These are phyloP conservation scores for Numenius arquata DNA, from an alignment of 2,113 vertebrate genomes.

Conservation along the genomic window DNA sequence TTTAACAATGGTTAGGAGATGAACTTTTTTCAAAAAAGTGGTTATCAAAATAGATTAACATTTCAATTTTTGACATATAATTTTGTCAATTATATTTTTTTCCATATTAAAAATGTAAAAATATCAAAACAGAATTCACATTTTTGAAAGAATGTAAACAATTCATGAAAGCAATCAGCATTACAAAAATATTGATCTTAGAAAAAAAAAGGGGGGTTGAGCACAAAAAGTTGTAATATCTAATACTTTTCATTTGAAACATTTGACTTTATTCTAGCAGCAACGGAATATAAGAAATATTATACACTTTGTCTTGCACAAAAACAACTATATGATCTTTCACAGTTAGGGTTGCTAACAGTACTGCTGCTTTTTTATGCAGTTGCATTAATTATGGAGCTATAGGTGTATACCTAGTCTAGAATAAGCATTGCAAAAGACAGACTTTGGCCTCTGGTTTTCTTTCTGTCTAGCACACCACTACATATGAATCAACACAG, in stretches of 20 bases:
- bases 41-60: neutral
- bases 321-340: neutral
- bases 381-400: neutral
- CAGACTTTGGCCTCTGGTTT: neutral
- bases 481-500: neutral
- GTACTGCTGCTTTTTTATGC: neutral
- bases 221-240: neutral
- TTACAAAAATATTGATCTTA: neutral
- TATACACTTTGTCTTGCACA: neutral
- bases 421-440: neutral
- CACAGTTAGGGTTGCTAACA: neutral
- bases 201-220: fast-evolving
- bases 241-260: neutral
- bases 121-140: neutral
- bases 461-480: neutral
- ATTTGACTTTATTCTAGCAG: neutral
- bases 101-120: neutral
- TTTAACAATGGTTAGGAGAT: neutral
- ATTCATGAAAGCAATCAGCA: neutral
- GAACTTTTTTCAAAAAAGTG: neutral
- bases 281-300: neutral
- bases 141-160: neutral
- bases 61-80: neutral
- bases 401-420: neutral
- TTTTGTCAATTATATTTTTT: neutral